phyloP scores from a whole-genome alignment of 2,888 invertebrate species.

The Drosophila longiperda region DNA sequence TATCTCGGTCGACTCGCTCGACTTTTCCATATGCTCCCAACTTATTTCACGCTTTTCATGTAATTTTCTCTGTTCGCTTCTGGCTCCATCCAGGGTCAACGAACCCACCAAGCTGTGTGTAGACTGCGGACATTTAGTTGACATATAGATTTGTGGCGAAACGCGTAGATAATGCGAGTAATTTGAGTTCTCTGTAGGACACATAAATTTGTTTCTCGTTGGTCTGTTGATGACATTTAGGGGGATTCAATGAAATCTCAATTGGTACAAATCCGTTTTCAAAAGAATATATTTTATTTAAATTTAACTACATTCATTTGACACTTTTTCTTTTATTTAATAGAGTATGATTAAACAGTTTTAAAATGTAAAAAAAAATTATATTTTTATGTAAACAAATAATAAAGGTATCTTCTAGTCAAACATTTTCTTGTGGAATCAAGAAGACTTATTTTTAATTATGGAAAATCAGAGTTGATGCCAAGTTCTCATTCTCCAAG shows the following conservation, averaged over 20 bases:
- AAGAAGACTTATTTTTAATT: slow-evolving; percentile 18
- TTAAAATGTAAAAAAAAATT: no score
- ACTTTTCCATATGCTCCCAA: slow-evolving; percentile 65
- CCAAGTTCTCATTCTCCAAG: not conserved
- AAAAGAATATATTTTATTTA: not conserved
- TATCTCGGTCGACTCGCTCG: slow-evolving; percentile 36
- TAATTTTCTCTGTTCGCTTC: slow-evolving; percentile 54
- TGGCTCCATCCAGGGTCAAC: slow-evolving; percentile 61
- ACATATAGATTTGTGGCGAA: slow-evolving; percentile 72
- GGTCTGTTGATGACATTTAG: slow-evolving; percentile 31
- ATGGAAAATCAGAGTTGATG: slow-evolving; percentile 34
- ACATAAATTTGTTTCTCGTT: slow-evolving; percentile 63
- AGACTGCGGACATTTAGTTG: slow-evolving; percentile 43
- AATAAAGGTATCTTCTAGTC: not conserved
- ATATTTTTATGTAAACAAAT: not conserved
- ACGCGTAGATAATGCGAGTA: slow-evolving; percentile 74
- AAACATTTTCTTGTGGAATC: not conserved
- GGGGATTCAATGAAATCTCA: slow-evolving; percentile 31
- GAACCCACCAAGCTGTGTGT: slow-evolving; percentile 41
- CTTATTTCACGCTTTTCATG: slow-evolving; percentile 75
- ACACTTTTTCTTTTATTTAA: not conserved
- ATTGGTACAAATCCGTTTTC: not conserved
- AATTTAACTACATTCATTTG: not conserved
- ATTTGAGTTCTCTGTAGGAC: slow-evolving; percentile 58
- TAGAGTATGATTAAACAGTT: no score